phyloP scores from a whole-genome alignment of 2,888 invertebrate genomes.

The Lasiommata megera region DNA sequence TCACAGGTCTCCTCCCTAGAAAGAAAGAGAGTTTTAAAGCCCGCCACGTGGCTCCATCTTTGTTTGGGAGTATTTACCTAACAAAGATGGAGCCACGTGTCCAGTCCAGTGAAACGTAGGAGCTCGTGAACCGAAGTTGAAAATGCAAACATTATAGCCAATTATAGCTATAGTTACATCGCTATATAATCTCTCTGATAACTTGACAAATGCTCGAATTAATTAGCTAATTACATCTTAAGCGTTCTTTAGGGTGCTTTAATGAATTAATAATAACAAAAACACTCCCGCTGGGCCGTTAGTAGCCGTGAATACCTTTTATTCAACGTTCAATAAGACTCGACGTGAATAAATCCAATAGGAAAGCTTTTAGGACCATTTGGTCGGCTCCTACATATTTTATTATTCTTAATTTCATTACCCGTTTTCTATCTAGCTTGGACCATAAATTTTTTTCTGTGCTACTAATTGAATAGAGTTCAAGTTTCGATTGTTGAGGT shows the following conservation, averaged over 20 bases:
- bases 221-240: not conserved
- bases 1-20: no score
- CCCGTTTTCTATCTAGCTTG: not conserved
- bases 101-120: no score
- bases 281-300: not conserved
- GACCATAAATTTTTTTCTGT: not conserved
- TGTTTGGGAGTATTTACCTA: no score
- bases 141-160: no score
- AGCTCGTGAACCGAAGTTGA: no score
- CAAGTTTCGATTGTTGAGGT: no score
- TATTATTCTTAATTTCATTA: constrained; percentile 1
- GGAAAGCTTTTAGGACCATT: constrained; percentile 7
- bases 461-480: not conserved
- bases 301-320: constrained; percentile 4
- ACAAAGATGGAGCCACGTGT: no score
- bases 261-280: constrained; percentile 6
- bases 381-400: constrained; percentile 1
- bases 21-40: no score
- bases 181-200: not conserved
- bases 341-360: constrained; percentile 9
- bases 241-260: not conserved
- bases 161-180: not conserved
- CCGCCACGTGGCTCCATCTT: no score
- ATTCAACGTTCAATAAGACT: constrained; percentile 1
- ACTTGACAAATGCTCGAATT: not conserved